A percentile compares a stretch with the other conserved stretches of the same genome.
These are phyloP conservation scores for Spodoptera picta DNA, from an alignment of 2,888 invertebrate genomes.

Conservation along the genomic window DNA sequence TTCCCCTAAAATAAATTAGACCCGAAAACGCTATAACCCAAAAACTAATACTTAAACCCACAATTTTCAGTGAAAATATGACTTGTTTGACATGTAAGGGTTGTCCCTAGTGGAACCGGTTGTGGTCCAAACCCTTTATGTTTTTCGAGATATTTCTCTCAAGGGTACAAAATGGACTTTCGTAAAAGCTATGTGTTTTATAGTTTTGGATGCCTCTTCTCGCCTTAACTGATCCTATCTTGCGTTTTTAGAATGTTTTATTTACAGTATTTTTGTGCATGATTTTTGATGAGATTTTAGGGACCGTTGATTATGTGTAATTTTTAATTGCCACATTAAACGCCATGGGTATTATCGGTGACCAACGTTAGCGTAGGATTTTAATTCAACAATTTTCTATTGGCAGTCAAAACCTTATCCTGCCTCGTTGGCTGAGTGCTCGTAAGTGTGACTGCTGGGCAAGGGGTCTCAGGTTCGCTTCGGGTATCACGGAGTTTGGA, in stretches of 20 bases:
- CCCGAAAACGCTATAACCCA: slow-evolving; percentile 46
- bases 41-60: slow-evolving; percentile 48
- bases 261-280: too few species aligned
- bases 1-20: slow-evolving; percentile 1
- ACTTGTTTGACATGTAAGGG: slow-evolving; percentile 56
- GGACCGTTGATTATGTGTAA: too few species aligned
- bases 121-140: slow-evolving; percentile 52
- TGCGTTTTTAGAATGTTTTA: slow-evolving; percentile 8
- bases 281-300: too few species aligned
- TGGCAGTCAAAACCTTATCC: too few species aligned
- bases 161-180: slow-evolving; percentile 50
- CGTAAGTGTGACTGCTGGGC: too few species aligned
- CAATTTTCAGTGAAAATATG: slow-evolving; percentile 49
- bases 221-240: slow-evolving; percentile 50
- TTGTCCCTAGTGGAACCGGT: slow-evolving; percentile 48
- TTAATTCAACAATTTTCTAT: too few species aligned
- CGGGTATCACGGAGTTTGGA: too few species aligned
- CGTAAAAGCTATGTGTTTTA: slow-evolving; percentile 51
- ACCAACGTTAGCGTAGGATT: too few species aligned
- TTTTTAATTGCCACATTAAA: too few species aligned
- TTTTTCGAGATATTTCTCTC: slow-evolving; percentile 58
- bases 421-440: too few species aligned
- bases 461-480: too few species aligned
- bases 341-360: too few species aligned
- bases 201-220: slow-evolving; percentile 47